These are phyloP conservation scores for Parelbella ahira DNA, from an alignment of 2,888 invertebrate species.

Conservation along the genomic window DNA sequence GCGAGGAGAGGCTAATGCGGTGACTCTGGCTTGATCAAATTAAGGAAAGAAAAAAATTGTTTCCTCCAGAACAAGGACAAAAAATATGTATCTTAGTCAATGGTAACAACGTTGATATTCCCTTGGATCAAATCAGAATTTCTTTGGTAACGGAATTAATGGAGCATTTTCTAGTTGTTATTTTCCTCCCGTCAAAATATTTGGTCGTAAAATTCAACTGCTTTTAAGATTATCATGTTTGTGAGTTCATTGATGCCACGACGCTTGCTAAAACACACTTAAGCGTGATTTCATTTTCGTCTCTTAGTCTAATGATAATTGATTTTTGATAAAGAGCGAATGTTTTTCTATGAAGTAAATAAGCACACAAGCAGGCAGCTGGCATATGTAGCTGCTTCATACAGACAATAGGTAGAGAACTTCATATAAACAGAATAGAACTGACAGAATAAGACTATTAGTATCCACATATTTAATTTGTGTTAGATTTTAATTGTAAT, in stretches of 20 bases:
- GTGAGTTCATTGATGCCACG: constrained; percentile 14
- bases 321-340: no score
- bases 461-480: no score
- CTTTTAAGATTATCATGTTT: constrained; percentile 30
- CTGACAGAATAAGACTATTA: no score
- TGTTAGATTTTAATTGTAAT: no score
- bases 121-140: not conserved
- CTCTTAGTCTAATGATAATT: no score
- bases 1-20: constrained; percentile 56
- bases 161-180: constrained; percentile 34
- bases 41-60: constrained; percentile 43
- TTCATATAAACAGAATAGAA: no score
- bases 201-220: constrained; percentile 31
- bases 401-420: no score
- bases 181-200: constrained; percentile 33
- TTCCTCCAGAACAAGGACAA: constrained; percentile 5
- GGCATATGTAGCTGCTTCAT: no score
- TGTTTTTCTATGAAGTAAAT: no score
- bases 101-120: constrained; percentile 13
- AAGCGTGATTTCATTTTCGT: not conserved
- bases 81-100: constrained; percentile 10
- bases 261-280: not conserved
- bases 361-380: no score
- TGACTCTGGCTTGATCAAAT: constrained; percentile 45
- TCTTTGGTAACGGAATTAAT: constrained; percentile 21